Evolutionary conservation across 2,888 invertebrate genomes (phyloP), one percentile per base, ranked within the genome.

Genomic region (Pristionchus maxplancki): DNA sequence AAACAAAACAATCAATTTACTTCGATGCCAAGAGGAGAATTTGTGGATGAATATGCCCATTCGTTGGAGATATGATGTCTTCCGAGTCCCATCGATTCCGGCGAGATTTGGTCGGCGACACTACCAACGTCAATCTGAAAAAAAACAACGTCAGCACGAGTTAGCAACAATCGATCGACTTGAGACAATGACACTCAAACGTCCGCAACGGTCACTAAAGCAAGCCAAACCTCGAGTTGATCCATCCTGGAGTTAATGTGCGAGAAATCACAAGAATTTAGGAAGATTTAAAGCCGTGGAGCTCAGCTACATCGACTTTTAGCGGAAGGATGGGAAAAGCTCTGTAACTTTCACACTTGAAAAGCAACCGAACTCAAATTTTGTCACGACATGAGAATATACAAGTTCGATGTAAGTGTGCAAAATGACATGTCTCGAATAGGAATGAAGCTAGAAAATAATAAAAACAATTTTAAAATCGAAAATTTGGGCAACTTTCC

Each of bases 101-200:
- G 87, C 20, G 89, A 84, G 40, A 58, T 81, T 15, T 89, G 89
- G 20, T 87, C 88, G 37, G 87, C 58, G n/a, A 83, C 89, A 31
- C 90, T 88, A 1, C 89, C 90, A 20, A 92, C 91, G 87, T 92
- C 91, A 44, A 92, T 89, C 91, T 92, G 28, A 15, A 44, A 53
- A 31, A 20, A 40, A 37, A 8, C 24, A 4, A 58, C 58, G 34
- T 83, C 53, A 58, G 50, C 24, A 83, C 11, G 34, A 31, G 28
- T 28, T 44, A n/a, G 78, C 44, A n/a, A n/a, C 44, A 24, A 83
- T 83, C 82, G 82, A 83, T 83, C 34, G 53, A 34, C 53, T 40
- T 1, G 13, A 48, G 78, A 15, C 44, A 40, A 28, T 48, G n/a
- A 11, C 24, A 44, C 5, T 58, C 44, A 48, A 44, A 83, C 31